Percentiles rank a stretch among this genome's conserved stretches.
Conservation (phyloP, 2,888 invertebrate genomes). For the Aporophyla lueneburgensis region DNA sequence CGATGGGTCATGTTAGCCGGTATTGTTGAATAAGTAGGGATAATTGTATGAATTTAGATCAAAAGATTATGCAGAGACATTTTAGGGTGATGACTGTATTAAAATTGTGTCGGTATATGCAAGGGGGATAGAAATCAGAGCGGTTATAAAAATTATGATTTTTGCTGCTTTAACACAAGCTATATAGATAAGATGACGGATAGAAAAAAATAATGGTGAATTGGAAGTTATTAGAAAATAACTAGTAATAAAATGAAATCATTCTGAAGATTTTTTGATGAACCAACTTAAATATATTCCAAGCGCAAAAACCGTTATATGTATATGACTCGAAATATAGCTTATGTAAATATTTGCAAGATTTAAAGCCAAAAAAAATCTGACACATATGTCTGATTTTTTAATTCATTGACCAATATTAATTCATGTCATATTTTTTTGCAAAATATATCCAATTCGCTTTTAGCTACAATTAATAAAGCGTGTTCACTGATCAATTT, state of each 20-base stretch:
- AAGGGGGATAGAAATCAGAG: slow-evolving; percentile 45
- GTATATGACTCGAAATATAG: background rate
- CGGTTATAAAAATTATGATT: slow-evolving; percentile 26
- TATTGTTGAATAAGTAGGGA: slow-evolving; percentile 59
- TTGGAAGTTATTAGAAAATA: too few relatives aligned
- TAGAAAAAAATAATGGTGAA: too few relatives aligned
- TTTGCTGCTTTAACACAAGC: background rate
- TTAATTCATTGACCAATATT: background rate
- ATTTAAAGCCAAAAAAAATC: too few relatives aligned
- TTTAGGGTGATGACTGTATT: slow-evolving; percentile 66
- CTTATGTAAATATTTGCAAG: too few relatives aligned
- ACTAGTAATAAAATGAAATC: background rate
- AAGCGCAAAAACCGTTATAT: background rate
- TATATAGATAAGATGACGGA: too few relatives aligned
- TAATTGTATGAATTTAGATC: slow-evolving; percentile 71
- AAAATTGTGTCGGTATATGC: slow-evolving; percentile 35
- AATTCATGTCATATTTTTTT: background rate
- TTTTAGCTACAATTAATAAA: background rate
- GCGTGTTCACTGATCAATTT: slow-evolving; percentile 7
- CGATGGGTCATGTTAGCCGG: slow-evolving; percentile 48
- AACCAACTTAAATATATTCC: background rate
- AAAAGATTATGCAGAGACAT: slow-evolving; percentile 49
- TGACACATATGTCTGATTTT: background rate
- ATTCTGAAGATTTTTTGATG: background rate
- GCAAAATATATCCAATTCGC: background rate